A percentile compares a stretch with the other conserved stretches of the same genome.
phyloP scores from a whole-genome alignment of 1,140 invertebrate genomes.

The Halictus rubicundus region DNA sequence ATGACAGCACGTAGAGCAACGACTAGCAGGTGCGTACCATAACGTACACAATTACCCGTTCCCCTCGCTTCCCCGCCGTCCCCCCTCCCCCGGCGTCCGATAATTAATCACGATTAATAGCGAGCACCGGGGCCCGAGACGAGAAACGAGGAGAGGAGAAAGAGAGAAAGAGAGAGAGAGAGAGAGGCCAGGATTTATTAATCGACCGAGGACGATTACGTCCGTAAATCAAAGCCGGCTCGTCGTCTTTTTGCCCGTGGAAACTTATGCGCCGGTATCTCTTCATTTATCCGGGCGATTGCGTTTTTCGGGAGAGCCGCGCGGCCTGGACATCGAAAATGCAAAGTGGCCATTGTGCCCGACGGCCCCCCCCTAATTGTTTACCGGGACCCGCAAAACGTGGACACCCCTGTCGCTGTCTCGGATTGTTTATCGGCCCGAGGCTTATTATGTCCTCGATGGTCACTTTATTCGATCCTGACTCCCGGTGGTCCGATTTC shows the following conservation, averaged over 20 bases:
- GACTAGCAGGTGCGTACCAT: conserved; percentile 35
- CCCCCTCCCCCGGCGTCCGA: neutral
- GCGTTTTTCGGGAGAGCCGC: conserved; percentile 9
- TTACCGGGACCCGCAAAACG: neutral
- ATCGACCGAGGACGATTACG: conserved; percentile 27
- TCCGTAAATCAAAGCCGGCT: conserved; percentile 32
- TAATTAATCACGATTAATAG: conserved; percentile 48
- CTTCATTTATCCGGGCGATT: conserved; percentile 25
- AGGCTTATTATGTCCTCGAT: neutral
- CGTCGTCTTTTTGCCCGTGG: conserved; percentile 18
- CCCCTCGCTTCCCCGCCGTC: too few relatives aligned
- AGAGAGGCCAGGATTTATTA: conserved; percentile 28
- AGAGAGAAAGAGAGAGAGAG: neutral
- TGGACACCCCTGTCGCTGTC: neutral
- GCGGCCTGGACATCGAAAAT: neutral
- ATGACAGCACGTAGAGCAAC: conserved; percentile 13
- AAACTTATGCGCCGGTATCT: conserved; percentile 31
- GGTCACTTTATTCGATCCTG: neutral
- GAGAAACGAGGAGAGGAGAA: too few relatives aligned
- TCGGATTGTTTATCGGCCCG: neutral
- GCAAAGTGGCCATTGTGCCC: neutral
- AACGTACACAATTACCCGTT: conserved; percentile 24
- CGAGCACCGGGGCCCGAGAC: neutral
- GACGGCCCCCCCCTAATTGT: neutral
- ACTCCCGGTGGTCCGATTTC: neutral